Evolutionary conservation across 53 echinoderm and acorn worm species (phyloP).

Genomic region (Hippasteria phrygiana): DNA sequence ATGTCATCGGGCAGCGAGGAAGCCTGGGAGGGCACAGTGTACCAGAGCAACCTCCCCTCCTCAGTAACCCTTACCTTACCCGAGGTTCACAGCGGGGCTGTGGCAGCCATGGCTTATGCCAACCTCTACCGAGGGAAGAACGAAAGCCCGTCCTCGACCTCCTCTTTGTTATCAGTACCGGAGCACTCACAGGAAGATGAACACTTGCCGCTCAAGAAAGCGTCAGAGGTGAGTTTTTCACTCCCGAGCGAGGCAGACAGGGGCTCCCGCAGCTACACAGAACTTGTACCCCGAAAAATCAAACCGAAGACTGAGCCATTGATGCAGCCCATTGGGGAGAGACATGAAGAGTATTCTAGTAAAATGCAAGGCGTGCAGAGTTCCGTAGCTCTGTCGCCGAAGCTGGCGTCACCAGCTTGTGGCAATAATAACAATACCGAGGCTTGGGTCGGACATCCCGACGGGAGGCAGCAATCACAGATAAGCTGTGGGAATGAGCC

Average conservation of each 20-base stretch:
- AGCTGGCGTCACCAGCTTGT: slow-evolving; percentile 39
- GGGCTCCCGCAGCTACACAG: slow-evolving; percentile 79
- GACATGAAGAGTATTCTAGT: slow-evolving; percentile 25
- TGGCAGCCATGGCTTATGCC: slow-evolving; percentile 93
- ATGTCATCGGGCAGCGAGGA: slow-evolving; percentile 67
- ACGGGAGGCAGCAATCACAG: neutral
- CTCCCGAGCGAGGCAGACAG: slow-evolving; percentile 23
- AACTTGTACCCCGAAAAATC: slow-evolving; percentile 77
- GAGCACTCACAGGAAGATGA: slow-evolving; percentile 16
- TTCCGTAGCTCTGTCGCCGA: slow-evolving; percentile 30
- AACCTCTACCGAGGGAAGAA: slow-evolving; percentile 92
- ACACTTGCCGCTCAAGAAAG: neutral
- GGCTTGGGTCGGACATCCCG: slow-evolving; percentile 40
- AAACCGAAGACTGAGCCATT: slow-evolving; percentile 19
- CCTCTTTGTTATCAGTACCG: neutral
- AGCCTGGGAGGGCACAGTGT: slow-evolving; percentile 59
- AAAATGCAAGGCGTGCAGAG: slow-evolving; percentile 35
- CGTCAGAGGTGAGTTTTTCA: slow-evolving; percentile 21
- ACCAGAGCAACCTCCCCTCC: slow-evolving; percentile 41
- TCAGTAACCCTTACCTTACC: slow-evolving; percentile 84
- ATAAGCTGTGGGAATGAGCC: neutral
- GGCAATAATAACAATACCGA: slow-evolving; percentile 33
- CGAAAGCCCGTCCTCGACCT: slow-evolving; percentile 32
- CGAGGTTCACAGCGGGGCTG: slow-evolving; percentile 93
- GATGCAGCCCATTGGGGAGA: slow-evolving; percentile 9